These are phyloP conservation scores for Ectropis grisescens DNA, from an alignment of 1,140 invertebrate genomes.

Conservation along the genomic window DNA sequence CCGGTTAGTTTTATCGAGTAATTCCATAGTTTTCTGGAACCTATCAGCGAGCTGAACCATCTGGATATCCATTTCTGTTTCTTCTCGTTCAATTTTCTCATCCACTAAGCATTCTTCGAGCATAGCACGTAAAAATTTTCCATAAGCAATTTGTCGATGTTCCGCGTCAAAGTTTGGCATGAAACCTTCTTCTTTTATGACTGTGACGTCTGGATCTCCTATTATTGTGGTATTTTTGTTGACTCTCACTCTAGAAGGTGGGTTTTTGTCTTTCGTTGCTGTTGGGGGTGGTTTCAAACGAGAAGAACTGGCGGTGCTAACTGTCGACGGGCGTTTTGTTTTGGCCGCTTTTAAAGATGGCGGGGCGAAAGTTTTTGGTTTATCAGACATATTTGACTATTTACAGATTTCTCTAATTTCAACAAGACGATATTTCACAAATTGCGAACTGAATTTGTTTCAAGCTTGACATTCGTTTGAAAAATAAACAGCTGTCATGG, in stretches of 20 bases:
- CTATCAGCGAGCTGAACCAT: slow-evolving; percentile 44
- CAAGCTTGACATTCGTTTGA: no score
- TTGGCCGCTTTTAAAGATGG: no score
- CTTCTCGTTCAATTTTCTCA: slow-evolving; percentile 43
- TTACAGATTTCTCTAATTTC: no score
- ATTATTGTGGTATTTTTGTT: slow-evolving; percentile 22
- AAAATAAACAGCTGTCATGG: no score
- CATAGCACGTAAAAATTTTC: slow-evolving; percentile 38
- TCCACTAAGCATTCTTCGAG: slow-evolving; percentile 46
- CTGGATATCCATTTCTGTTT: slow-evolving; percentile 46
- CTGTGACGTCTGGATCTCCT: slow-evolving; percentile 21
- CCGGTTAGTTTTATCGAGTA: slow-evolving; percentile 45
- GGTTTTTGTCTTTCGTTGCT: slow-evolving; percentile 13
- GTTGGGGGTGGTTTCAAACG: slow-evolving; percentile 10
- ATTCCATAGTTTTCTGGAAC: slow-evolving; percentile 42
- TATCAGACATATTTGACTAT: no score
- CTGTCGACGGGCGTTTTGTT: slow-evolving; percentile 23
- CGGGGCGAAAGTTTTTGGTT: slow-evolving; percentile 29
- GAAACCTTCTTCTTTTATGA: slow-evolving; percentile 20
- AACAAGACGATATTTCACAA: no score
- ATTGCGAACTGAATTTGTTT: no score
- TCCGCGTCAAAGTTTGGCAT: slow-evolving; percentile 29
- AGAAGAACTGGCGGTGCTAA: no score
- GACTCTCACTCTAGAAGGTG: slow-evolving; percentile 13
- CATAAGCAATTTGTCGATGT: slow-evolving; percentile 35